These are phyloP conservation scores for Tiphia femorata DNA, from an alignment of 2,888 invertebrate species.

Conservation along the genomic window DNA sequence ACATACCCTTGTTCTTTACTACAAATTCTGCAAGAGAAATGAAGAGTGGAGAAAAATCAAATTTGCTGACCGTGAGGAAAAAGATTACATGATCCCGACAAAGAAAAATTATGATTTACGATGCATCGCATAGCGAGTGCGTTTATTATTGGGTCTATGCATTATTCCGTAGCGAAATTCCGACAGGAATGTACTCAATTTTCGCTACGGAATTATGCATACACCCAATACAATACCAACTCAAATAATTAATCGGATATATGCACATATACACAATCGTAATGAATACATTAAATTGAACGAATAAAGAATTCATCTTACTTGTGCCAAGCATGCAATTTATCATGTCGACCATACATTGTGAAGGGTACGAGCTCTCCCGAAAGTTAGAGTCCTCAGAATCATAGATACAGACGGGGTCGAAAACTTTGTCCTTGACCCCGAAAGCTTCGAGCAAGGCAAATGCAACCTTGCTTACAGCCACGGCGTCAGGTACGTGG, in stretches of 20 bases:
- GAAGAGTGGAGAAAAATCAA: conserved; percentile 15
- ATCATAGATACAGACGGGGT: conserved; percentile 77
- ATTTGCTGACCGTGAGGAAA: no score
- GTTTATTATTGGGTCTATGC: no score
- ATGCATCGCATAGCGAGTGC: neutral
- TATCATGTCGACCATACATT: conserved; percentile 76
- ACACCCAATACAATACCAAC: no score
- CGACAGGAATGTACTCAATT: no score
- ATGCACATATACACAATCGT: neutral
- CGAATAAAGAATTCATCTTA: conserved; percentile 62
- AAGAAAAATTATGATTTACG: neutral
- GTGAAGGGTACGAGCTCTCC: conserved; percentile 74
- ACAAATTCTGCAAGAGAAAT: conserved; percentile 71
- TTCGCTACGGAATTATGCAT: no score
- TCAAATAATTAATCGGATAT: no score
- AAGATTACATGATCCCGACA: no score
- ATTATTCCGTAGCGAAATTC: no score
- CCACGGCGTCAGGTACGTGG: no score
- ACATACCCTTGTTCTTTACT: conserved; percentile 75
- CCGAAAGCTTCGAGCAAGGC: no score
- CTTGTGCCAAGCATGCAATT: conserved; percentile 78
- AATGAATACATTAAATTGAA: neutral
- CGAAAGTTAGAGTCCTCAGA: conserved; percentile 70
- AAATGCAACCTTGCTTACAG: conserved; percentile 29
- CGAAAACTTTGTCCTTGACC: conserved; percentile 68